Percentiles rank a stretch among this genome's conserved stretches.
phyloP scores from a whole-genome alignment of 2,888 invertebrate species.

The Pediacus dermestoides region DNA sequence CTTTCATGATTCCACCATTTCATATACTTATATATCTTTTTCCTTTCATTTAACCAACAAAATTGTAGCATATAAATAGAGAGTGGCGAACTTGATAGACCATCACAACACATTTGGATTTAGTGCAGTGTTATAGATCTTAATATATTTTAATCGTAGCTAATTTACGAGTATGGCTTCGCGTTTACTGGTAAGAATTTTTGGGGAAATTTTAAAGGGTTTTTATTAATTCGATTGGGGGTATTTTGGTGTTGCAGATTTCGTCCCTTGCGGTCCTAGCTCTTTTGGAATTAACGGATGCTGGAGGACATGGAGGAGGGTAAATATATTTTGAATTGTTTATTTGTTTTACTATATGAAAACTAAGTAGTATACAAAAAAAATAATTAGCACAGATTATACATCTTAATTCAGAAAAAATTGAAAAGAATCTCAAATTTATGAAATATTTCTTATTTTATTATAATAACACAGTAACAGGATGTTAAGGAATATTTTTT shows the following conservation, averaged over 20 bases:
- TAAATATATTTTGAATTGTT: too few species aligned
- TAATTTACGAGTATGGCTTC: conserved; percentile 31
- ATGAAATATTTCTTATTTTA: too few species aligned
- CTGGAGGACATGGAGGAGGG: conserved; percentile 52
- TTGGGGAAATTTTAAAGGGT: conserved; percentile 1
- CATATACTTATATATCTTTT: conserved; percentile 26
- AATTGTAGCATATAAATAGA: conserved; percentile 39
- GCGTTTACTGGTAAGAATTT: conserved; percentile 31
- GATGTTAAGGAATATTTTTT: too few species aligned
- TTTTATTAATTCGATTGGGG: conserved; percentile 35
- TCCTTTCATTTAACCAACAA: conserved; percentile 35
- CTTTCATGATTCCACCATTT: conserved; percentile 35
- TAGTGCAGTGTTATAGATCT: conserved; percentile 36
- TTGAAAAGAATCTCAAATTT: too few species aligned
- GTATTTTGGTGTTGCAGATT: conserved; percentile 36
- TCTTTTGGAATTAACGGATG: conserved; percentile 48
- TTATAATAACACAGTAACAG: too few species aligned
- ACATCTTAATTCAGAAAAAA: too few species aligned
- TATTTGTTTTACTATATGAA: too few species aligned
- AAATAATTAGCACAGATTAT: too few species aligned
- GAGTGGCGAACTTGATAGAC: conserved; percentile 29
- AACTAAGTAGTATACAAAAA: too few species aligned
- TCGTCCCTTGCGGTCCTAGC: conserved; percentile 41
- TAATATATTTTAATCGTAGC: conserved; percentile 27
- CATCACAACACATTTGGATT: conserved; percentile 37